These are phyloP conservation scores for Corythoichthys intestinalis DNA, from an alignment of 2,113 vertebrate genomes.

Conservation along the genomic window DNA sequence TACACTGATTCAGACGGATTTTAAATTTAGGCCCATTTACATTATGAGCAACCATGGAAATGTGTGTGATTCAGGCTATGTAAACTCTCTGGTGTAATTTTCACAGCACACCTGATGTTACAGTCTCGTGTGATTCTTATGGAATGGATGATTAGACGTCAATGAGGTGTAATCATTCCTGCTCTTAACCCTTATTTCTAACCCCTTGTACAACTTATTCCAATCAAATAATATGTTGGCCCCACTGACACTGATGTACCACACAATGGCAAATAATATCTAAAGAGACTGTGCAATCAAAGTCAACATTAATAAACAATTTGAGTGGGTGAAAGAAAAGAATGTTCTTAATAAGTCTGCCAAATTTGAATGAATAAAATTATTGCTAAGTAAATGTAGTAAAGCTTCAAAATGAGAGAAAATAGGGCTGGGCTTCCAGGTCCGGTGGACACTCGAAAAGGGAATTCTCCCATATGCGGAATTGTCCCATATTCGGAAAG, in stretches of 20 bases:
- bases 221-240: conserved; percentile 41
- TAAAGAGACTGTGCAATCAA: conserved; percentile 34
- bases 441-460: too few relatives aligned
- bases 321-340: too few relatives aligned
- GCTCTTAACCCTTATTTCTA: conserved; percentile 30
- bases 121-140: conserved; percentile 13
- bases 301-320: conserved; percentile 18
- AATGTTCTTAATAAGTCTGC: too few relatives aligned
- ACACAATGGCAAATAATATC: conserved; percentile 40
- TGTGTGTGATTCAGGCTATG: conserved; percentile 29
- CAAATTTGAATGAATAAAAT: too few relatives aligned
- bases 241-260: conserved; percentile 30
- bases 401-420: too few relatives aligned
- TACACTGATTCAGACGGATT: conserved; percentile 29
- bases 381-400: too few relatives aligned
- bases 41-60: conserved; percentile 32
- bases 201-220: conserved; percentile 39
- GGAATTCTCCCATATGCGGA: too few relatives aligned
- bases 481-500: too few relatives aligned
- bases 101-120: conserved; percentile 26
- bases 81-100: conserved; percentile 39
- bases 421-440: too few relatives aligned
- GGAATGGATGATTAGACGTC: conserved; percentile 16
- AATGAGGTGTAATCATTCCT: conserved; percentile 40
- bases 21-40: conserved; percentile 38